phyloP scores from a whole-genome alignment of 2,888 invertebrate species.

The Drosophila parthenogenetica region DNA sequence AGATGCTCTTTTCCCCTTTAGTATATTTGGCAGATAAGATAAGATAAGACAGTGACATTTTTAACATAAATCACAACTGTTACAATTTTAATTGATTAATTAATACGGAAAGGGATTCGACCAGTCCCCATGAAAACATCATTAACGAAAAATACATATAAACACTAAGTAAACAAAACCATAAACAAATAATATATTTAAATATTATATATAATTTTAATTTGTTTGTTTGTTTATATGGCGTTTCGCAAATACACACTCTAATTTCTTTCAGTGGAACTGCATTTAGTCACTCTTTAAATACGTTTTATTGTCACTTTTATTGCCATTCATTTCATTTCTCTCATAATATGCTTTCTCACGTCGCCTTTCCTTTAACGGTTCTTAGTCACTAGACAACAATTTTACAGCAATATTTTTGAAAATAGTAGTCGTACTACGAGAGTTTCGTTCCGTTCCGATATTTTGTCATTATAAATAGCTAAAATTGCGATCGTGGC shows the following conservation, averaged over 20 bases:
- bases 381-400: conserved; percentile 21
- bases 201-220: background rate
- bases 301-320: conserved; percentile 26
- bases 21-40: background rate
- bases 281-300: conserved; percentile 37
- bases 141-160: background rate
- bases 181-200: conserved; percentile 1
- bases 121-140: background rate
- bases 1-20: background rate
- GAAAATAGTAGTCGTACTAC: background rate
- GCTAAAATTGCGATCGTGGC: background rate
- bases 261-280: conserved; percentile 27
- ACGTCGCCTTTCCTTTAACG: conserved; percentile 14
- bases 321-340: conserved; percentile 31
- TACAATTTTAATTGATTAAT: background rate
- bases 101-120: background rate
- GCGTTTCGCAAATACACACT: conserved; percentile 5
- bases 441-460: background rate
- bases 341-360: conserved; percentile 27
- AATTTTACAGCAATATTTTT: conserved; percentile 9
- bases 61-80: conserved; percentile 2
- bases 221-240: background rate
- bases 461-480: background rate
- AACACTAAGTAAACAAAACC: background rate
- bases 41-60: background rate